phyloP scores from a whole-genome alignment of 2,113 vertebrate species.

The Pelobates fuscus region DNA sequence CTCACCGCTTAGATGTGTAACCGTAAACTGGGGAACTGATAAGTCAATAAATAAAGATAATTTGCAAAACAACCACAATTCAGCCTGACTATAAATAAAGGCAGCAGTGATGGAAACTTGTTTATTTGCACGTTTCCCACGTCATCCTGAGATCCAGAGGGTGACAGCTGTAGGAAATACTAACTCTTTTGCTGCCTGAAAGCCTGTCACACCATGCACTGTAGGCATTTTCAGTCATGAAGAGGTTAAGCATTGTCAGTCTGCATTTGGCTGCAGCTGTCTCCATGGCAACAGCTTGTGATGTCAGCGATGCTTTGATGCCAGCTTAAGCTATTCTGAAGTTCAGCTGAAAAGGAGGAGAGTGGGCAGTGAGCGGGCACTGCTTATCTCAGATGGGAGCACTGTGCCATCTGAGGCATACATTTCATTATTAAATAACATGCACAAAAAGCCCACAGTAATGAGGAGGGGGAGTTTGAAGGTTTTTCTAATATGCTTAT shows the following conservation, averaged over 20 bases:
- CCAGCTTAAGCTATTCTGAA: slow-evolving; percentile 29
- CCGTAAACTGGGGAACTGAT: too few relatives aligned
- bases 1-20: too few relatives aligned
- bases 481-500: too few relatives aligned
- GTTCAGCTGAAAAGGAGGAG: slow-evolving; percentile 2
- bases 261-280: slow-evolving; percentile 30
- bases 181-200: background rate
- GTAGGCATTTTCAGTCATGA: background rate
- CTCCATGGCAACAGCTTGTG: slow-evolving; percentile 31
- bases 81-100: background rate
- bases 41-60: too few relatives aligned
- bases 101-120: background rate
- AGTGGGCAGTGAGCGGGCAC: slow-evolving; percentile 5
- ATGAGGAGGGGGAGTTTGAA: too few relatives aligned
- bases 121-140: too few relatives aligned
- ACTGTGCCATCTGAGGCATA: too few relatives aligned
- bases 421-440: too few relatives aligned
- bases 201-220: background rate
- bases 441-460: too few relatives aligned
- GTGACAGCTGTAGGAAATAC: background rate
- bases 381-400: background rate
- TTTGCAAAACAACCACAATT: too few relatives aligned
- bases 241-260: slow-evolving; percentile 23
- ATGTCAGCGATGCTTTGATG: slow-evolving; percentile 28
- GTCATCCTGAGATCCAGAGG: too few relatives aligned